Conservation (phyloP, 2,888 invertebrate species). For the Drosophila prolongata region DNA sequence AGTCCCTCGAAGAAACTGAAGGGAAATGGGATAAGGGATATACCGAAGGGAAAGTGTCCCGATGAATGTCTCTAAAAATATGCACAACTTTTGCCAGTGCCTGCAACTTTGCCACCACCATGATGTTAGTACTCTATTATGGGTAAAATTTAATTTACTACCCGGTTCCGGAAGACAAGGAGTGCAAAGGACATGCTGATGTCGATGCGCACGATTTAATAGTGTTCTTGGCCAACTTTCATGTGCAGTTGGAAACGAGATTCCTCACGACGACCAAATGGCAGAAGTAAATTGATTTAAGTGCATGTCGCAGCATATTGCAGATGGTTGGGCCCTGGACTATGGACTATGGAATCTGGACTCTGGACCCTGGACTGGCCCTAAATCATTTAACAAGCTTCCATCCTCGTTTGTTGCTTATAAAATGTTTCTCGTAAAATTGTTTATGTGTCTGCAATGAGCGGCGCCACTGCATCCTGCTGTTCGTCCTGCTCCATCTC, state of each 20-base stretch:
- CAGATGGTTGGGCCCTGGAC: slow-evolving; percentile 15
- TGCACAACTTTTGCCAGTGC: slow-evolving; percentile 58
- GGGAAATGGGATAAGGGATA: not conserved
- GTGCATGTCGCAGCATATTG: slow-evolving; percentile 75
- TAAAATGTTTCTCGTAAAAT: slow-evolving; percentile 72
- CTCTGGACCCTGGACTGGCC: slow-evolving; percentile 20
- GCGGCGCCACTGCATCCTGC: slow-evolving; percentile 20
- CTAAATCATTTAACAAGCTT: slow-evolving; percentile 75
- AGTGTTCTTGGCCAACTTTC: slow-evolving; percentile 45
- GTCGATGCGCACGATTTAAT: slow-evolving; percentile 71
- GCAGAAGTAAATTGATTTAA: slow-evolving; percentile 74
- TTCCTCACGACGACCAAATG: slow-evolving; percentile 37
- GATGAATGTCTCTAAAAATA: slow-evolving; percentile 55
- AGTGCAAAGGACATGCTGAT: slow-evolving; percentile 40
- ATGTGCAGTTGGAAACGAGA: slow-evolving; percentile 37
- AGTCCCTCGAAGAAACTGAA: slow-evolving; percentile 2
- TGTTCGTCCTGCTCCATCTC: not conserved
- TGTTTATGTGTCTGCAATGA: slow-evolving; percentile 59
- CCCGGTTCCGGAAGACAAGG: slow-evolving; percentile 32
- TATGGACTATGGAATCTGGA: slow-evolving; percentile 4
- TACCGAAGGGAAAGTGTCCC: slow-evolving; percentile 1
- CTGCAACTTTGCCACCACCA: not conserved
- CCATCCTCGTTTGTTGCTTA: slow-evolving; percentile 67
- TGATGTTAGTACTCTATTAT: slow-evolving; percentile 67
- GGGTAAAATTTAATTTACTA: slow-evolving; percentile 73